Percentiles rank a stretch among this genome's conserved stretches.
phyloP scores from a whole-genome alignment of 2,113 vertebrate genomes.

The Amazona vittata region DNA sequence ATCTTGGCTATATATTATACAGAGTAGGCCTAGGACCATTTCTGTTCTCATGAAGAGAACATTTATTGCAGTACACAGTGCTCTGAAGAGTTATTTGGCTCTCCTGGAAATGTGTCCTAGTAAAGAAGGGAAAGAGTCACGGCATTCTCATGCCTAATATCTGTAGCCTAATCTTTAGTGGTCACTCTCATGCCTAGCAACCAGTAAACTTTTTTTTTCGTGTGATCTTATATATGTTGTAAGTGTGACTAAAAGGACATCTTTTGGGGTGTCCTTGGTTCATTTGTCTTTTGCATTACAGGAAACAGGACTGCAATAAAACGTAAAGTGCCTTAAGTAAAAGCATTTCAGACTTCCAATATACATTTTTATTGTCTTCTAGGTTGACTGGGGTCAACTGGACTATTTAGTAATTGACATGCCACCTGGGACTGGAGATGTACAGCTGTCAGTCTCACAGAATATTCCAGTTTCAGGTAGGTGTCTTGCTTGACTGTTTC shows the following conservation, averaged over 20 bases:
- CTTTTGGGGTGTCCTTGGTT: background rate
- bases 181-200: background rate
- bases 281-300: background rate
- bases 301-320: background rate
- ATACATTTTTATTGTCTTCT: background rate
- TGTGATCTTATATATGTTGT: background rate
- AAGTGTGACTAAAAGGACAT: background rate
- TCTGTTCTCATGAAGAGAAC: background rate
- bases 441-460: slow-evolving; percentile 93
- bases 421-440: slow-evolving; percentile 97
- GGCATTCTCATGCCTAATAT: background rate
- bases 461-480: slow-evolving; percentile 91
- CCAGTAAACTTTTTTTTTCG: background rate
- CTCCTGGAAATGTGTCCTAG: background rate
- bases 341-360: background rate
- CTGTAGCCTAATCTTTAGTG: background rate
- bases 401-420: slow-evolving; percentile 97
- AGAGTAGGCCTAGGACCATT: background rate
- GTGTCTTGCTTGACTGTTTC: background rate
- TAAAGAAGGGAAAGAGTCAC: background rate
- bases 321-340: background rate
- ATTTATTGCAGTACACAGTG: background rate
- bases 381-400: slow-evolving; percentile 95
- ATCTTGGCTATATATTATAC: background rate
- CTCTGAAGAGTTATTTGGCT: background rate